Percentiles rank a stretch among this genome's conserved stretches.
phyloP scores from a whole-genome alignment of 1,140 invertebrate genomes.

The Scaptodrosophila lebanonensis region DNA sequence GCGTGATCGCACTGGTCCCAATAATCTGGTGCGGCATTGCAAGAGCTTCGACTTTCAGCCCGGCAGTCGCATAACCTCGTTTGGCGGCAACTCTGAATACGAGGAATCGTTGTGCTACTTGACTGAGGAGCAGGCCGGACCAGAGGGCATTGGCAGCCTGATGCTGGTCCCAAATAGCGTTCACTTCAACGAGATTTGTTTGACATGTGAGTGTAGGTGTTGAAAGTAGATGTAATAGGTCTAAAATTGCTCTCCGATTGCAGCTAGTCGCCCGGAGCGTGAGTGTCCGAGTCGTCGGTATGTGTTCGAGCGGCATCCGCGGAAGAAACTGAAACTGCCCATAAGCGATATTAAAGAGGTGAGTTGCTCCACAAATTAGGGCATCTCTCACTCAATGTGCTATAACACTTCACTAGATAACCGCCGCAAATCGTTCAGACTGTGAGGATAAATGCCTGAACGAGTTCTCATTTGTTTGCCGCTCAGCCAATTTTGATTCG shows the following conservation, averaged over 20 bases:
- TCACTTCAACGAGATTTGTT: constrained; percentile 92
- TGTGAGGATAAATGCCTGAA: constrained; percentile 94
- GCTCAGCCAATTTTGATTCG: constrained; percentile 89
- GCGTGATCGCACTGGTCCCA: constrained; percentile 86
- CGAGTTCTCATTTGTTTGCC: constrained; percentile 91
- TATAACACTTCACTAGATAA: constrained; percentile 76
- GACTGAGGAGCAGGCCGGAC: constrained; percentile 88
- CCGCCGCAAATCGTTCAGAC: constrained; percentile 88
- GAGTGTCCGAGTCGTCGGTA: constrained; percentile 92
- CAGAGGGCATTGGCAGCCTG: constrained; percentile 90
- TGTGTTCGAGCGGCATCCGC: constrained; percentile 90
- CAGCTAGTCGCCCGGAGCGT: constrained; percentile 89
- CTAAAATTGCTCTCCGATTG: constrained; percentile 46
- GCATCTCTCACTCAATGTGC: too few species aligned
- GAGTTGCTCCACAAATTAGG: background rate
- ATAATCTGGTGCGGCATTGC: constrained; percentile 88
- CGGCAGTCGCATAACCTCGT: constrained; percentile 88
- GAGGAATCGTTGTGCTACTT: constrained; percentile 94
- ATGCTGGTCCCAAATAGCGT: constrained; percentile 91
- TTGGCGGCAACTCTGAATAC: constrained; percentile 88
- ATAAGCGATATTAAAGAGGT: constrained; percentile 87
- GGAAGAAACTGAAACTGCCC: constrained; percentile 88
- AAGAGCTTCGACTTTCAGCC: constrained; percentile 94
- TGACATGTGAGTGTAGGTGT: constrained; percentile 84
- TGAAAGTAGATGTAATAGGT: constrained; percentile 3